phyloP scores from a whole-genome alignment of 2,888 invertebrate species.

The Octonoba sinensis region DNA sequence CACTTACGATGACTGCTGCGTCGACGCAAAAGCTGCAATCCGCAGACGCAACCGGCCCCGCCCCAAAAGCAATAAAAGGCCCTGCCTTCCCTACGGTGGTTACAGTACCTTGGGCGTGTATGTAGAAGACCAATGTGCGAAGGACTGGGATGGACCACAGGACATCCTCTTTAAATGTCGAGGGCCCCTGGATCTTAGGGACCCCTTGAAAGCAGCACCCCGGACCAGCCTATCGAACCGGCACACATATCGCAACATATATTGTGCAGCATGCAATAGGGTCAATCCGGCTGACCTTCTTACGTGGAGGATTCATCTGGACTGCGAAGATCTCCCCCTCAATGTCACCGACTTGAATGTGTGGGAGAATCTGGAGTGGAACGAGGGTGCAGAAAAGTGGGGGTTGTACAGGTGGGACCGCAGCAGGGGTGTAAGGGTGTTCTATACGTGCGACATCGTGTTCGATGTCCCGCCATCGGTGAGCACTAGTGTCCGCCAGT shows the following conservation, averaged over 20 bases:
- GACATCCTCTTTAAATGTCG: slow-evolving; percentile 4
- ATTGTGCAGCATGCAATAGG: slow-evolving; percentile 72
- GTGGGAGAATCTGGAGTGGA: slow-evolving; percentile 47
- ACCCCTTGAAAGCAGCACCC: slow-evolving; percentile 20
- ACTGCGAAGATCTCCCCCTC: background rate
- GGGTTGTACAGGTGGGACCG: slow-evolving; percentile 9
- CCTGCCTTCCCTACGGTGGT: slow-evolving; percentile 14
- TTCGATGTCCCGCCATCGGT: slow-evolving; percentile 22
- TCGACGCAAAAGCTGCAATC: slow-evolving; percentile 4
- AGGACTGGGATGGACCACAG: background rate
- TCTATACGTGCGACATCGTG: slow-evolving; percentile 15
- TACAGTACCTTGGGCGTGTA: slow-evolving; percentile 12
- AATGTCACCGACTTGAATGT: slow-evolving; percentile 3
- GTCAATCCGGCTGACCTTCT: slow-evolving; percentile 63
- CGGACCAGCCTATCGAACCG: background rate
- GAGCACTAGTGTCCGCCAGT: background rate
- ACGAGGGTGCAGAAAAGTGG: background rate
- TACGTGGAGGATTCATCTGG: background rate
- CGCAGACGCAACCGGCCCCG: background rate
- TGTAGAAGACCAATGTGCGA: slow-evolving; percentile 13
- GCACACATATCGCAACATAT: slow-evolving; percentile 68
- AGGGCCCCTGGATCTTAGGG: background rate
- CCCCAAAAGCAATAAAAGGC: background rate
- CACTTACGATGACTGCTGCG: slow-evolving; percentile 30
- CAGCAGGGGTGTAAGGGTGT: background rate